Base-by-base conservation (phyloP, 2,888 invertebrate species). In the Lasiommata megera region DNA sequence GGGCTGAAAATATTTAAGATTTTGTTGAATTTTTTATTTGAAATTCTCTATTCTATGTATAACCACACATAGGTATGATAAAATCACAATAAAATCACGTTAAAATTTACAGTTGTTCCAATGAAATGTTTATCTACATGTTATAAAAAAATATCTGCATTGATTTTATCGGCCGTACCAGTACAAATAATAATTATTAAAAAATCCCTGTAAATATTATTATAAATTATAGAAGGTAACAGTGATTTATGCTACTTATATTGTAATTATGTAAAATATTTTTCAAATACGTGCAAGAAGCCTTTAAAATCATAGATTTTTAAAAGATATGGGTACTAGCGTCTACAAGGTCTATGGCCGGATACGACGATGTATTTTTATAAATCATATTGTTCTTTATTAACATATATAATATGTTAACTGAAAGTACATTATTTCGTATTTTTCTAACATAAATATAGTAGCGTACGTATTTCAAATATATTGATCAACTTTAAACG, bases 221-320 rank as follows among this genome's bases (percentile, higher is more conserved):
- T 59, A 56, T 56, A 56, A 72, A 80, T 76, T 72, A 70, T 74
- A 78, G 79, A 78, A 81, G 76, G 75, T 80, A 76, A 82, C 84
- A 84, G 80, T 85, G 84, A 83, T 79, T 79, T 75, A 79, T 76
- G 79, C 84, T 85, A 88, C 83, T 84, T 85, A 81, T 81, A 79
- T 71, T 84, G 82, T 85, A 86, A 83, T 80, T 82, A 82, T 84
- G 84, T 85, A 86, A 82, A 80, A 81, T 82, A 84, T 79, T 76
- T 84, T 75, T 80, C 79, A 82, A 81, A 80, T 86, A 87, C 83
- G 81, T 85, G 83, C 84, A 85, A 88, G 73, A 82, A 86, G 88
- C 88, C 88, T 90, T 90, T 87, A 89, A 88, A 88, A 88, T 88
- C 88, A 78, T 83, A 88, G 88, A 88, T 88, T 88, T 89, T 88